phyloP scores from a whole-genome alignment of 1,140 invertebrate genomes.

The Drosophila virilis region DNA sequence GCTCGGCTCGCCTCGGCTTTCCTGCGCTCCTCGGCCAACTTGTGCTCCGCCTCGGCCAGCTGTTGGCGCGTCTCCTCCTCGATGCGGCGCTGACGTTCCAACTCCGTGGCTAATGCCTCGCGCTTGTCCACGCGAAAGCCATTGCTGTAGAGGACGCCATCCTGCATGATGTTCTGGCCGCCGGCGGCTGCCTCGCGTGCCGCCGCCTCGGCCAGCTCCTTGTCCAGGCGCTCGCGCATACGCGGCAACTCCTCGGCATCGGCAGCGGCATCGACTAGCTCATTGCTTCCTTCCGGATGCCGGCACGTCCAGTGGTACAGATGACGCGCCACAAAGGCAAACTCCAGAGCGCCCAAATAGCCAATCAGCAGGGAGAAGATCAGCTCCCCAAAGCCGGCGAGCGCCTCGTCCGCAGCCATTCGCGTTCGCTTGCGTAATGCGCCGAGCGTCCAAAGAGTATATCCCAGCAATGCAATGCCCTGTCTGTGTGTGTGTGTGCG shows the following conservation, averaged over 20 bases:
- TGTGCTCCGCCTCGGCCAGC: slow-evolving; percentile 66
- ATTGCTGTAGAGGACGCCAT: slow-evolving; percentile 74
- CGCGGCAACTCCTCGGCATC: slow-evolving; percentile 59
- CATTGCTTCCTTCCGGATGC: slow-evolving; percentile 40
- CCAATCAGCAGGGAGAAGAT: slow-evolving; percentile 89
- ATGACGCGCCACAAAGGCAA: slow-evolving; percentile 84
- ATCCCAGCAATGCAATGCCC: slow-evolving; percentile 49
- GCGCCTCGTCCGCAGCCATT: slow-evolving; percentile 62
- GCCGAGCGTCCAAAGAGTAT: slow-evolving; percentile 18
- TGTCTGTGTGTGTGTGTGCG: slow-evolving; percentile 1
- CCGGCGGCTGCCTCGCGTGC: slow-evolving; percentile 54
- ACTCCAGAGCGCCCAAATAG: slow-evolving; percentile 89
- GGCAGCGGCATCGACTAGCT: slow-evolving; percentile 29
- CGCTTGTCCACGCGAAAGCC: slow-evolving; percentile 71
- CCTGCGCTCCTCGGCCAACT: slow-evolving; percentile 36
- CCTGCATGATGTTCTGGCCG: slow-evolving; percentile 66
- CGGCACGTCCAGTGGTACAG: slow-evolving; percentile 70
- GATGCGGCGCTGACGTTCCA: slow-evolving; percentile 66
- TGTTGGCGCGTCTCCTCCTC: slow-evolving; percentile 70
- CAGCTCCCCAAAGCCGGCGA: slow-evolving; percentile 83
- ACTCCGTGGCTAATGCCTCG: slow-evolving; percentile 61
- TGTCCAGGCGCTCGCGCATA: slow-evolving; percentile 60
- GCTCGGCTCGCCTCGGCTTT: slow-evolving; percentile 34
- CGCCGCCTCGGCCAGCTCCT: slow-evolving; percentile 52
- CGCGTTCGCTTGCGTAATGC: slow-evolving; percentile 62